Base-by-base conservation (phyloP, 2,113 vertebrate genomes). In the Cephalopholis sonnerati region DNA sequence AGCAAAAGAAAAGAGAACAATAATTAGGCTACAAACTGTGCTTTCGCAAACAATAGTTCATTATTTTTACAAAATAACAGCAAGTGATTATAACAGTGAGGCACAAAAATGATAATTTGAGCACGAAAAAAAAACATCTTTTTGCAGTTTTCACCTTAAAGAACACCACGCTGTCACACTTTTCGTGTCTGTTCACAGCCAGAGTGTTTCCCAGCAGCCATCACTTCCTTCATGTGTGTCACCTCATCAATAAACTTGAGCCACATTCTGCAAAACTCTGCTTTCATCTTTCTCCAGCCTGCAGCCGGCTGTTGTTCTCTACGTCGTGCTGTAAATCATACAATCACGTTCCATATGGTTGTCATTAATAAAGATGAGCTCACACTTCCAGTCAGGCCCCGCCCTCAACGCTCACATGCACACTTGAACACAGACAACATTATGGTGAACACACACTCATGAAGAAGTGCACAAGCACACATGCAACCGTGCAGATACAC, bases 351-450 rank as follows among this genome's bases (percentile, higher is more conserved):
- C 85, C 93, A 93, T 89, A 73, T 94, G 93, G 86, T 93, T 92
- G 78, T 87, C 81, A 78, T 94, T 94, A 90, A 91, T 89, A 79
- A 81, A 72, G 84, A 90, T 93, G 93, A 93, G 83, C 69, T 92
- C 91, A 93, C 87, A 65, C 83, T 91, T 89, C 85, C 90, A 87
- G 82, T 54, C 87, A 91, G 86, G 57, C 83, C 51, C 66, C 79
- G n/a, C 81, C 89, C 78, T 75, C 77, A 32, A 67, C 7, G 25
- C 78, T 79, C 82, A 73, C 8, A 15, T 0, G 20, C 71, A 25
- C 41, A 25, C 59, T 3, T 11, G 58, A 53, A 2, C 53, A 63
- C 39, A 22, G 2, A 16, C 67, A 7, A 17, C 6, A 48, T 41
- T 22, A 20, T 0, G 7, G 36, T 5, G 55, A n/a, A 3, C 18